Percentiles rank a stretch among this genome's conserved stretches.
Conservation (phyloP, 2,888 invertebrate genomes). For the Conus canariensis region DNA sequence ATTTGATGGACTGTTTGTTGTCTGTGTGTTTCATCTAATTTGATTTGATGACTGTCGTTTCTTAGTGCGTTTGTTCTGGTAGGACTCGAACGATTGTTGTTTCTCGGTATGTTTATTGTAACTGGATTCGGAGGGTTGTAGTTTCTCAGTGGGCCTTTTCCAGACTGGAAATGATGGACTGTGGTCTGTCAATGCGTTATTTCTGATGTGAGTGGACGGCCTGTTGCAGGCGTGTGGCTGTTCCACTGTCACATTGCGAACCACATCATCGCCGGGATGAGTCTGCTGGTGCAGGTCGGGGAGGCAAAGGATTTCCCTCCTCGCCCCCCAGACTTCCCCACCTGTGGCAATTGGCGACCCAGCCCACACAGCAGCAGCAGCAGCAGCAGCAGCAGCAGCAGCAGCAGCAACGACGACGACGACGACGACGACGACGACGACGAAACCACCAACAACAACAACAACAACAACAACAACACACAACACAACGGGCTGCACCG, state of each 20-base stretch:
- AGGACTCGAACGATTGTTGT: too few species aligned
- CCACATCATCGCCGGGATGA: conserved; percentile 95
- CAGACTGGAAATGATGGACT: too few species aligned
- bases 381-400: conserved; percentile 25
- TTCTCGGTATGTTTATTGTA: too few species aligned
- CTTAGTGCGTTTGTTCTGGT: too few species aligned
- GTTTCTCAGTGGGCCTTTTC: too few species aligned
- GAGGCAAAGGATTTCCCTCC: conserved; percentile 87
- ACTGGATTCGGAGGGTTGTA: too few species aligned
- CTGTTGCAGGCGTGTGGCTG: conserved; percentile 82
- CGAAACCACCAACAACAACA: too few species aligned
- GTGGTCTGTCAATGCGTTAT: too few species aligned
- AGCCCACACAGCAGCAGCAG: conserved; percentile 44
- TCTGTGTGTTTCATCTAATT: neutral
- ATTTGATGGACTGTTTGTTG: too few species aligned
- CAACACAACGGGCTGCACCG: neutral
- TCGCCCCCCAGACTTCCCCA: conserved; percentile 88
- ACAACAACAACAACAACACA: too few species aligned
- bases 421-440: too few species aligned
- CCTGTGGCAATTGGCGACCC: conserved; percentile 84
- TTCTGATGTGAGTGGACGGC: conserved; percentile 64
- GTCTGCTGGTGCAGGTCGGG: conserved; percentile 90
- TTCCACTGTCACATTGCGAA: conserved; percentile 93
- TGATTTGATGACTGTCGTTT: too few species aligned
- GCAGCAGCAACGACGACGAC: neutral